Evolutionary conservation across 2,888 invertebrate species (phyloP).

Genomic region (Trissolcus brochymenae): DNA sequence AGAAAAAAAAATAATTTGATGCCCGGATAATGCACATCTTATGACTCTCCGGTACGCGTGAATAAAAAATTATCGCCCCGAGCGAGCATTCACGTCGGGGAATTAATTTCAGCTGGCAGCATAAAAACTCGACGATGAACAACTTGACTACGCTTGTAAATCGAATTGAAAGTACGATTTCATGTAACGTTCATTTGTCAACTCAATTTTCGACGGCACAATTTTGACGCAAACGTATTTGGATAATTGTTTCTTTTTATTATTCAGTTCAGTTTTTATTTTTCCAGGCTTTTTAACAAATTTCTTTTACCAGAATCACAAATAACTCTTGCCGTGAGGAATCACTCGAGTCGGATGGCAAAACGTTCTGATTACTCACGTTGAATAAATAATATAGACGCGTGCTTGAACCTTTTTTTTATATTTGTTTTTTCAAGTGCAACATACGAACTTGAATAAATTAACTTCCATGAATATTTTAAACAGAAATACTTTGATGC

Average conservation of each 20-base stretch:
- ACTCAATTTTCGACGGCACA: too few species aligned
- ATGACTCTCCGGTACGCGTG: constrained; percentile 11
- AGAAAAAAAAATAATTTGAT: constrained; percentile 34
- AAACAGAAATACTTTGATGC: too few species aligned
- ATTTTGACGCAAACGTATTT: too few species aligned
- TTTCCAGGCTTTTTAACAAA: too few species aligned
- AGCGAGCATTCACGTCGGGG: constrained; percentile 7
- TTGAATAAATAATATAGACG: constrained; percentile 13
- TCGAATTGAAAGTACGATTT: neutral
- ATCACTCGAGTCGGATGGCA: neutral
- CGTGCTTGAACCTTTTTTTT: too few species aligned
- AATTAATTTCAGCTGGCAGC: constrained; percentile 25
- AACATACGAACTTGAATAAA: constrained; percentile 11
- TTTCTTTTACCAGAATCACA: too few species aligned
- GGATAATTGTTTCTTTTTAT: too few species aligned
- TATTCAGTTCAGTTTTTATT: too few species aligned
- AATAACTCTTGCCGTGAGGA: neutral
- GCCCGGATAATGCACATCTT: constrained; percentile 30
- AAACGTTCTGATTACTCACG: constrained; percentile 7
- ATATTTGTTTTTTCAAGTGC: constrained; percentile 1
- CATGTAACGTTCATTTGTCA: too few species aligned
- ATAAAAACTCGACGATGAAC: constrained; percentile 4
- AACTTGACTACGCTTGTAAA: neutral
- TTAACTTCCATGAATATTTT: constrained; percentile 2
- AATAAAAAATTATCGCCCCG: constrained; percentile 14